Evolutionary conservation across 1,140 invertebrate genomes (phyloP).

Genomic region (Arion vulgaris): DNA sequence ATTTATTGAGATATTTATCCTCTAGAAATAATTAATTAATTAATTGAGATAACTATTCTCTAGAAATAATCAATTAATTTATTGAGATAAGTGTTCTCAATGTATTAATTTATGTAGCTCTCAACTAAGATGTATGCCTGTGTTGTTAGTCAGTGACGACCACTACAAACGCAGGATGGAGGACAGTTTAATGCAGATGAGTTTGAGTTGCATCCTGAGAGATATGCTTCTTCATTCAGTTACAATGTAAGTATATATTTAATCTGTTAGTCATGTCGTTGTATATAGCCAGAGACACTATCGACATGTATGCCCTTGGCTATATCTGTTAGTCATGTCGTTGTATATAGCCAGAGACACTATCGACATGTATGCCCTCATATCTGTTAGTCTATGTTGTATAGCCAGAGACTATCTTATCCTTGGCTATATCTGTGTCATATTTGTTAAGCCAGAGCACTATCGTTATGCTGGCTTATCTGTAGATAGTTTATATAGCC

Average conservation of each 20-base stretch:
- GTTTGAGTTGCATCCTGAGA: conserved; percentile 92
- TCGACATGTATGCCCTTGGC: too few relatives aligned
- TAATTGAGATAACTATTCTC: background rate
- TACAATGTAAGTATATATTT: conserved; percentile 81
- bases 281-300: too few relatives aligned
- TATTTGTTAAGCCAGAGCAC: too few relatives aligned
- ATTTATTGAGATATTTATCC: background rate
- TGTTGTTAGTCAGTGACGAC: conserved; percentile 93
- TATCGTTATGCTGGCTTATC: too few relatives aligned
- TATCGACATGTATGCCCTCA: too few relatives aligned
- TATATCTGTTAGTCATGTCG: too few relatives aligned
- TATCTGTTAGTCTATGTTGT: too few relatives aligned
- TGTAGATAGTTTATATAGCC: too few relatives aligned
- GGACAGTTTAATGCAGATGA: conserved; percentile 92
- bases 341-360: too few relatives aligned
- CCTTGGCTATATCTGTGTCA: too few relatives aligned
- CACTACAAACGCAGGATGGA: conserved; percentile 89
- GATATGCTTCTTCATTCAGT: conserved; percentile 96
- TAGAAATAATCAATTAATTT: background rate
- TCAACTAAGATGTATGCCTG: conserved; percentile 92
- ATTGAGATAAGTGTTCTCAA: background rate
- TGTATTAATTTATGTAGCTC: conserved; percentile 75
- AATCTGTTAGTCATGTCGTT: too few relatives aligned
- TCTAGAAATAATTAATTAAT: background rate
- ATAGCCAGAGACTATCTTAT: too few relatives aligned